Base-by-base conservation (phyloP, 2,797 vertebrate genomes). In the Cyclura pinguis region DNA sequence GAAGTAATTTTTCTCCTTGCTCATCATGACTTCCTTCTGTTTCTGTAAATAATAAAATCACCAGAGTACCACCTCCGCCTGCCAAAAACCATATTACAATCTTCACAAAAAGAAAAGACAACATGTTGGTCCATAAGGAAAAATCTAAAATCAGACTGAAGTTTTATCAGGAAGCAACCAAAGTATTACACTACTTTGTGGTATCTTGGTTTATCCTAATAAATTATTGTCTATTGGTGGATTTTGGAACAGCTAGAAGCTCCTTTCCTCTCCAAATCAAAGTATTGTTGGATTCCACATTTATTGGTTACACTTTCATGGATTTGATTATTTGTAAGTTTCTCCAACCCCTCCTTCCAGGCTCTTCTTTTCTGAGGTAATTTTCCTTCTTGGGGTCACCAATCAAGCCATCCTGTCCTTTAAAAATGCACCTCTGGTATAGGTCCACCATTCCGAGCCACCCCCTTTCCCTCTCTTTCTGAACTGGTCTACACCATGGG, bases 31-130 rank as follows among this genome's bases (percentile, higher is more conserved):
- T 55, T 92, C 87, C 91, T 95, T 92, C 94, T 95, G 94, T 88
- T 94, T 96, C 89, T 10, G 89, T n/a, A n/a, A n/a, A 95, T 95
- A 76, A 93, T 7, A 95, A 84, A 85, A n/a, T 22, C 64, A 73
- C 72, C 76, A 80, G 57, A 69, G 27, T 27, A 78, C 35, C 29
- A 35, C 38, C 6, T 10, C 27, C 50, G 38, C 22, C 14, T 32
- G n/a, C 62, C 35, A 16, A 67, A 16, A 52, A 35, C 24, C 6
- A n/a, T 72, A 73, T 42, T 38, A 55, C 35, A 86, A 86, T 6
- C 59, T 35, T 67, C 38, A 62, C 38, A 69, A 52, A 67, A 80
- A 64, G 14, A 50, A 67, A 24, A 12, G n/a, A n/a, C n/a, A n/a
- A n/a, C n/a, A n/a, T n/a, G n/a, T n/a, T n/a, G 42, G 12, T 24